phyloP scores from a whole-genome alignment of 2,113 vertebrate species.

The Dromaius novaehollandiae region DNA sequence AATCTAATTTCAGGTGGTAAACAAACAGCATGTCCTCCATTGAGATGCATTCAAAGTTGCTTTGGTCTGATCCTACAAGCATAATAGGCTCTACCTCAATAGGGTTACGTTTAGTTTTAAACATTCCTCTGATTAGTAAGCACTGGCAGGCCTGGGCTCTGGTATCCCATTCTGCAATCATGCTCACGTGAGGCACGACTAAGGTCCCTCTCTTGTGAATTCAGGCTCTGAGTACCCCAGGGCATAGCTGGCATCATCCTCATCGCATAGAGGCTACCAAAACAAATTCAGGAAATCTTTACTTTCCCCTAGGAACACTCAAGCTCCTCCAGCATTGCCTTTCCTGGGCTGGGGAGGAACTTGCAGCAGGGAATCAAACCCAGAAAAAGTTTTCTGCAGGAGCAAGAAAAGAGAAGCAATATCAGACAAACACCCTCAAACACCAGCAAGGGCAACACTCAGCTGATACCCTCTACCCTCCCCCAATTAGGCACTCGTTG shows the following conservation, averaged over 20 bases:
- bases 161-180: neutral
- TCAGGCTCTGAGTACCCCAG: neutral
- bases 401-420: neutral
- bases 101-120: neutral
- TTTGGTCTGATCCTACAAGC: neutral
- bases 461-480: neutral
- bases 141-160: neutral
- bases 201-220: neutral
- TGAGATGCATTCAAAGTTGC: neutral
- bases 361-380: neutral
- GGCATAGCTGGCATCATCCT: neutral
- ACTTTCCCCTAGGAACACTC: neutral
- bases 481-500: neutral
- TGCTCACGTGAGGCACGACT: rapidly evolving
- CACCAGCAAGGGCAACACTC: neutral
- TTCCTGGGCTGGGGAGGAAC: neutral
- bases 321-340: neutral
- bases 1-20: neutral
- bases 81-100: rapidly evolving
- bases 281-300: neutral
- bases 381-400: neutral
- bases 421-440: neutral
- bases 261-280: neutral
- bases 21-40: neutral
- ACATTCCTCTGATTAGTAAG: neutral